A percentile compares a stretch with the other conserved stretches of the same genome.
These are phyloP conservation scores for Drosophila jambulina DNA, from an alignment of 1,140 invertebrate genomes.

Conservation along the genomic window DNA sequence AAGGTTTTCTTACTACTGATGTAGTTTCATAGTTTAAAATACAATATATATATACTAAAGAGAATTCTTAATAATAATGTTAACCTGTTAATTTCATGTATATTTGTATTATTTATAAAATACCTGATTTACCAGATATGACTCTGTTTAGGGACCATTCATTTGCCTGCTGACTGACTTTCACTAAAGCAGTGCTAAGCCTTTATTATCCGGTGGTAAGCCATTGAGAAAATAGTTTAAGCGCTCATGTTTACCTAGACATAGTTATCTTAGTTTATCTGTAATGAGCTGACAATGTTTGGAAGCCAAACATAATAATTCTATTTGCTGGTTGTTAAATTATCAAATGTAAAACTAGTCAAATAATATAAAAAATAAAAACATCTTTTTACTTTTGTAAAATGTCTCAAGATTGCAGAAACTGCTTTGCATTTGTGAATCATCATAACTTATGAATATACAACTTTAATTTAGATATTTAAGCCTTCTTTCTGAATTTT, in stretches of 20 bases:
- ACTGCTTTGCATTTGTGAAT: too few relatives aligned
- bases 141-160: neutral
- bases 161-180: neutral
- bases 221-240: slow-evolving; percentile 34
- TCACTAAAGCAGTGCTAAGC: neutral
- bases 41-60: neutral
- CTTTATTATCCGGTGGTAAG: neutral
- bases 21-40: neutral
- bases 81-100: too few relatives aligned
- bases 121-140: too few relatives aligned
- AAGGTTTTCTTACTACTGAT: neutral
- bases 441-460: neutral
- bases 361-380: neutral
- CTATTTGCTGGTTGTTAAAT: neutral
- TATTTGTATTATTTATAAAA: too few relatives aligned
- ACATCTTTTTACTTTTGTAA: neutral
- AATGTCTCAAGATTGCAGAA: neutral
- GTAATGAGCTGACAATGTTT: slow-evolving; percentile 5
- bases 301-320: neutral
- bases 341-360: neutral
- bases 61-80: too few relatives aligned
- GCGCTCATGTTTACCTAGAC: slow-evolving; percentile 28
- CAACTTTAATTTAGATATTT: neutral
- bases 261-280: slow-evolving; percentile 14
- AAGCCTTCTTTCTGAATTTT: neutral